Percentiles rank a stretch among this genome's conserved stretches.
Conservation (phyloP, 2,113 vertebrate species). For the Conger conger region DNA sequence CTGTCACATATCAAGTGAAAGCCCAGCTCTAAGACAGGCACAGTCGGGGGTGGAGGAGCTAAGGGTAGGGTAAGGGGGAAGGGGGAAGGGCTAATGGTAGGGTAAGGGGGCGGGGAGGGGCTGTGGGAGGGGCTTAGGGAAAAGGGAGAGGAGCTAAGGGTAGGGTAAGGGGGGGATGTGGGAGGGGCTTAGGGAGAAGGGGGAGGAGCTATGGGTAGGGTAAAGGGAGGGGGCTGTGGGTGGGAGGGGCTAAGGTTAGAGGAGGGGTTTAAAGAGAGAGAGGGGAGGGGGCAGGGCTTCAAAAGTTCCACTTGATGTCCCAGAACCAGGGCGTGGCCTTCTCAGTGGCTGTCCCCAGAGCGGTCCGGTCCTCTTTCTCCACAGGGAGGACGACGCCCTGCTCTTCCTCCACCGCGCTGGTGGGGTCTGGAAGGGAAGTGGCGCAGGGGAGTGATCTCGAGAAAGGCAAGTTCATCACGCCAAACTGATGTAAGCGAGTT, state of each 20-base stretch:
- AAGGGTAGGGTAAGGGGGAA: background rate
- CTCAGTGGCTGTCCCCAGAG: conserved; percentile 41
- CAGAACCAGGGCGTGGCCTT: conserved; percentile 47
- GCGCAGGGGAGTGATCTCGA: too few species aligned
- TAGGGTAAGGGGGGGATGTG: background rate
- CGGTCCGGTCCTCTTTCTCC: conserved; percentile 31
- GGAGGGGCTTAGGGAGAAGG: background rate
- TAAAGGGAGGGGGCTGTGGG: background rate
- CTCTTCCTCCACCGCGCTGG: conserved; percentile 32
- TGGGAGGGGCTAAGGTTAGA: conserved; percentile 2
- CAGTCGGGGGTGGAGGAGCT: background rate
- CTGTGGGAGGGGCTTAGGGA: background rate
- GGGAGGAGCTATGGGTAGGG: background rate
- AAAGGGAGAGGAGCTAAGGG: background rate
- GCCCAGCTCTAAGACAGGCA: background rate
- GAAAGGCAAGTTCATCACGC: too few species aligned
- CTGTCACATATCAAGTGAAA: background rate
- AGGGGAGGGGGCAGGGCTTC: conserved; percentile 33
- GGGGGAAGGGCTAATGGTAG: background rate
- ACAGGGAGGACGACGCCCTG: conserved; percentile 24
- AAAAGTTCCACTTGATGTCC: conserved; percentile 60
- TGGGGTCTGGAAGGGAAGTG: conserved; percentile 1
- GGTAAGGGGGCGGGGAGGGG: background rate
- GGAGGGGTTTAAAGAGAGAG: background rate
- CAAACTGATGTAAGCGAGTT: too few species aligned